Percentiles rank a stretch among this genome's conserved stretches.
phyloP scores from a whole-genome alignment of 2,888 invertebrate genomes.

The Coenonympha glycerion region DNA sequence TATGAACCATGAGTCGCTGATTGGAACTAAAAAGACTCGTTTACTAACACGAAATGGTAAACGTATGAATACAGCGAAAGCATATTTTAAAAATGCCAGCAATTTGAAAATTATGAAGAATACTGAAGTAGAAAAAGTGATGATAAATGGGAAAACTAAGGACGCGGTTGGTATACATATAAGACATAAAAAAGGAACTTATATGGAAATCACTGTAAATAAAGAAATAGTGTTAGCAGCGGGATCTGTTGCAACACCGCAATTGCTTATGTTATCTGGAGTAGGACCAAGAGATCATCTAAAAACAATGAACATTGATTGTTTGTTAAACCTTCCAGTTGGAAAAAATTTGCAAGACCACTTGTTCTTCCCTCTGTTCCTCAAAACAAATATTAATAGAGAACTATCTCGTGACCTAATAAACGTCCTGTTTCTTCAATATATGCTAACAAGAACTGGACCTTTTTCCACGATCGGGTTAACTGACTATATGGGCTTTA shows the following conservation, averaged over 20 bases:
- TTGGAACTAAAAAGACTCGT: slow-evolving; percentile 66
- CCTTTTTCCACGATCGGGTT: slow-evolving; percentile 56
- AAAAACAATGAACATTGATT: slow-evolving; percentile 44
- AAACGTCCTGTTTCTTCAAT: slow-evolving; percentile 53
- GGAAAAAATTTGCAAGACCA: slow-evolving; percentile 74
- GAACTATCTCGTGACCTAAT: slow-evolving; percentile 32
- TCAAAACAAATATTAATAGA: slow-evolving; percentile 32
- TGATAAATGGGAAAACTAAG: slow-evolving; percentile 62
- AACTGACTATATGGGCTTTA: slow-evolving; percentile 68
- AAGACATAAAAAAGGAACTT: slow-evolving; percentile 40
- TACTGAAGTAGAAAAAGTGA: slow-evolving; percentile 63
- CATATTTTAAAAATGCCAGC: slow-evolving; percentile 49
- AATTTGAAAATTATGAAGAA: slow-evolving; percentile 64
- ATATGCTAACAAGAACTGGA: slow-evolving; percentile 65
- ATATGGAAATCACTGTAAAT: slow-evolving; percentile 43
- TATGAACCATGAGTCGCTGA: slow-evolving; percentile 43
- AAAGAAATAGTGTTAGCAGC: slow-evolving; percentile 71
- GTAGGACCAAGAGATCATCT: slow-evolving; percentile 61
- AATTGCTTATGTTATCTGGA: slow-evolving; percentile 71
- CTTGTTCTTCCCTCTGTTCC: slow-evolving; percentile 44
- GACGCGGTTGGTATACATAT: slow-evolving; percentile 56
- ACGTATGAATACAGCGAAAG: slow-evolving; percentile 67
- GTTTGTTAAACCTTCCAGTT: slow-evolving; percentile 55
- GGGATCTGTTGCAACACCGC: slow-evolving; percentile 66
- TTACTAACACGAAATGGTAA: slow-evolving; percentile 60